A percentile compares a stretch with the other conserved stretches of the same genome.
These are phyloP conservation scores for Butastur rufipennis DNA, from an alignment of 2,113 vertebrate genomes.

Conservation along the genomic window DNA sequence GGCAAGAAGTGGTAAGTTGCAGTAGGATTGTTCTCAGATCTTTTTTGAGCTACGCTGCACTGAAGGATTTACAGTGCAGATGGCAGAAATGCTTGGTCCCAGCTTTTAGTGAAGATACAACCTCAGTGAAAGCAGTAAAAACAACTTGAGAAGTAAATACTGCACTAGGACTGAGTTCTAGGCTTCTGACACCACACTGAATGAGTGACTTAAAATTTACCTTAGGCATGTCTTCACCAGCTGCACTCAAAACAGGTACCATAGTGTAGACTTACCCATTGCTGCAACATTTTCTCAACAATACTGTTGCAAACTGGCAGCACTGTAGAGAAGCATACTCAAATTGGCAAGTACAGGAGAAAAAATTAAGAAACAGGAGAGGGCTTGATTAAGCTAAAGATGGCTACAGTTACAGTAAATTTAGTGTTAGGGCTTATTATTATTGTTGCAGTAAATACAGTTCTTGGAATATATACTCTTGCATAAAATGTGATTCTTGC, in stretches of 20 bases:
- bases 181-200: not conserved
- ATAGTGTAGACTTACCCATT: no score
- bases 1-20: not conserved
- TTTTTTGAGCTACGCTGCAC: not conserved
- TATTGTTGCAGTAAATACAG: not conserved
- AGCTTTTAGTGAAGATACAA: not conserved
- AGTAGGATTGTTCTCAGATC: not conserved
- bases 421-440: not conserved
- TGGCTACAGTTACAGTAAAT: not conserved
- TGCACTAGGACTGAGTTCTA: not conserved
- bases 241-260: not conserved
- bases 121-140: not conserved
- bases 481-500: not conserved
- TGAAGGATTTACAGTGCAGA: not conserved
- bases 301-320: not conserved
- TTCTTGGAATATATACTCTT: not conserved
- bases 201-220: not conserved
- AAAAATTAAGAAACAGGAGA: not conserved
- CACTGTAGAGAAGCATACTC: not conserved
- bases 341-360: not conserved
- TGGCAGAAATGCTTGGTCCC: not conserved
- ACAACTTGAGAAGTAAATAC: not conserved
- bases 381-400: not conserved
- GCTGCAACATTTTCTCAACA: not conserved
- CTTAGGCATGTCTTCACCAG: not conserved